Evolutionary conservation across 2,797 vertebrate species (phyloP).

Genomic region (Orientallactaga sibirica): DNA sequence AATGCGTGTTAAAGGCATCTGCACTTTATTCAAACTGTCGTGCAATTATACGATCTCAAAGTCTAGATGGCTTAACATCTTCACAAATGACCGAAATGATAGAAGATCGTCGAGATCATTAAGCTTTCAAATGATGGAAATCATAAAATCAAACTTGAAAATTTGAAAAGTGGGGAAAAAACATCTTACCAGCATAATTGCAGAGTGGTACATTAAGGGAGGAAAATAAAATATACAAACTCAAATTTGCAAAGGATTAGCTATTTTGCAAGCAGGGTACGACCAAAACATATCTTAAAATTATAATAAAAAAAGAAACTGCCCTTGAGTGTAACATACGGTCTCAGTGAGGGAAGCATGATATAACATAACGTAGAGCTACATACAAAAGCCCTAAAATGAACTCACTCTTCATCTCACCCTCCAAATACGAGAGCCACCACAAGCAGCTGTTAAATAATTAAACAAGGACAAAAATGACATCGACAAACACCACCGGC

Average conservation of each 20-base stretch:
- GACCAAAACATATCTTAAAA: conserved; percentile 39
- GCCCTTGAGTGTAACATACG: neutral
- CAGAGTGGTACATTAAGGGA: conserved; percentile 34
- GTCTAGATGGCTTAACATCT: neutral
- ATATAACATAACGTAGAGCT: neutral
- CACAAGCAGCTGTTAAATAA: conserved; percentile 36
- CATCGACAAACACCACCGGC: neutral
- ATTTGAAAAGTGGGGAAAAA: conserved; percentile 45
- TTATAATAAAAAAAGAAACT: neutral
- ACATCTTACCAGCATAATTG: conserved; percentile 26
- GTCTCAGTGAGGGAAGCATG: neutral
- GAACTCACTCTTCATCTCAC: neutral
- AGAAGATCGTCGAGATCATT: neutral
- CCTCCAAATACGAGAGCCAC: neutral
- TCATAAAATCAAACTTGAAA: conserved; percentile 62
- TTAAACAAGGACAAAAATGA: neutral
- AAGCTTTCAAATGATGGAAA: conserved; percentile 58
- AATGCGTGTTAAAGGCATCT: conserved; percentile 28
- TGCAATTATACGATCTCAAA: neutral
- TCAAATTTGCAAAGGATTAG: conserved; percentile 3
- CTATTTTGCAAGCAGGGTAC: neutral
- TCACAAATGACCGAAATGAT: conserved; percentile 51
- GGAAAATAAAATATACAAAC: conserved; percentile 39
- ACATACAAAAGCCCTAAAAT: neutral
- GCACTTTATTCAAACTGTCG: neutral